A percentile compares a stretch with the other conserved stretches of the same genome.
phyloP scores from a whole-genome alignment of 2,113 vertebrate genomes.

The Odocoileus hemionus region DNA sequence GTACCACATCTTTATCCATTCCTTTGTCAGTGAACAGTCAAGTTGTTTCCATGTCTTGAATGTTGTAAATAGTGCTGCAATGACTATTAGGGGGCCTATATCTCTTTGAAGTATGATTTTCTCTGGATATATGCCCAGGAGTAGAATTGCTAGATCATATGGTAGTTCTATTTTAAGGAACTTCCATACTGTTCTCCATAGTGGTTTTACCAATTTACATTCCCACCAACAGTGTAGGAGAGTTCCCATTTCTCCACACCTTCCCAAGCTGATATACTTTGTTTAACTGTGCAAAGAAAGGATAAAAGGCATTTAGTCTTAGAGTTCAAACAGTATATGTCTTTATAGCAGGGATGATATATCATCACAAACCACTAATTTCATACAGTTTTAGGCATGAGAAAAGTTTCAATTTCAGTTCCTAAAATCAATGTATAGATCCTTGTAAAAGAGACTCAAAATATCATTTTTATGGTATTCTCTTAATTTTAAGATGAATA shows the following conservation, averaged over 20 bases:
- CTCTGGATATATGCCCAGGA: neutral
- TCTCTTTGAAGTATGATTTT: neutral
- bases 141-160: neutral
- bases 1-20: neutral
- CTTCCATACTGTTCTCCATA: neutral
- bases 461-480: neutral
- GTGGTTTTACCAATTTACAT: neutral
- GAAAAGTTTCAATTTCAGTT: neutral
- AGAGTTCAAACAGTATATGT: neutral
- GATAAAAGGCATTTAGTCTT: neutral
- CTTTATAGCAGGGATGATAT: neutral
- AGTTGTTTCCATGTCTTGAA: neutral
- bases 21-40: neutral
- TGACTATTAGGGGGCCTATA: neutral
- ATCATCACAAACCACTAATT: slow-evolving; percentile 4
- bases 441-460: neutral
- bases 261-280: neutral
- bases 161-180: neutral
- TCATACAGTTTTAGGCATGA: neutral
- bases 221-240: neutral
- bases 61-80: neutral
- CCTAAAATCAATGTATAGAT: neutral
- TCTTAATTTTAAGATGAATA: slow-evolving; percentile 17
- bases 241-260: neutral
- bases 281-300: slow-evolving; percentile 11